Base-by-base conservation (phyloP, 2,797 vertebrate genomes). In the Acridotheres tristis region DNA sequence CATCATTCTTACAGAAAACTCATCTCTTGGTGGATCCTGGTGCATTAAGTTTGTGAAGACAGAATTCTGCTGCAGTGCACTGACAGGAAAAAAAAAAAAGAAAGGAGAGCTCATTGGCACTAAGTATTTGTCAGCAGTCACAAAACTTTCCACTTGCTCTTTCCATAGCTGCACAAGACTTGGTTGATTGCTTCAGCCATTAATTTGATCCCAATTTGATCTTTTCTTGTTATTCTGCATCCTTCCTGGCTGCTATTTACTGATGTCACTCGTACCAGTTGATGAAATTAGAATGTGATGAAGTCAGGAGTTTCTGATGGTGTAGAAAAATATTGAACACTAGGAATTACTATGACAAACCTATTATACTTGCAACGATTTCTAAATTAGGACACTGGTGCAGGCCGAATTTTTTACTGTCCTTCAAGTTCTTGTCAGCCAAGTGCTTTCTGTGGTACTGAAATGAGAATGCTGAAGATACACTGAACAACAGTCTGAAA, bases 341-440 rank as follows among this genome's bases (percentile, higher is more conserved):
- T 36, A 51, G 11, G 42, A 89, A 88, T 75, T 91, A 89, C 77
- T 89, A 54, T 57, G 68, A 89, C 8, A 3, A 89, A 72, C 14
- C 19, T 77, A 50, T 72, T 83, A 83, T 51, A 51, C 30, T 86
- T 78, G 42, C 17, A 88, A 42, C 0, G 0, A 68, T 88, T 94
- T 78, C 69, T 81, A 88, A 93, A 78, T 90, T 29, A 81, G 9
- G 73, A n/a, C 16, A n/a, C 2, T 72, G 14, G 6, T 61, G 26
- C 10, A 29, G 50, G 51, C 32, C 2, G 0, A 51, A 75, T 63
- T n/a, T 92, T 87, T 72, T 74, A 50, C 71, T 85, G 88, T 48
- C 85, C 93, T 85, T 81, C 79, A 94, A 81, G 61, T 95, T 93
- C 79, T 88, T 93, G 74, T 94, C 86, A 94, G 27, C 15, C 61